Evolutionary conservation across 2,888 invertebrate genomes (phyloP).

Genomic region (Ectropis crepuscularia): DNA sequence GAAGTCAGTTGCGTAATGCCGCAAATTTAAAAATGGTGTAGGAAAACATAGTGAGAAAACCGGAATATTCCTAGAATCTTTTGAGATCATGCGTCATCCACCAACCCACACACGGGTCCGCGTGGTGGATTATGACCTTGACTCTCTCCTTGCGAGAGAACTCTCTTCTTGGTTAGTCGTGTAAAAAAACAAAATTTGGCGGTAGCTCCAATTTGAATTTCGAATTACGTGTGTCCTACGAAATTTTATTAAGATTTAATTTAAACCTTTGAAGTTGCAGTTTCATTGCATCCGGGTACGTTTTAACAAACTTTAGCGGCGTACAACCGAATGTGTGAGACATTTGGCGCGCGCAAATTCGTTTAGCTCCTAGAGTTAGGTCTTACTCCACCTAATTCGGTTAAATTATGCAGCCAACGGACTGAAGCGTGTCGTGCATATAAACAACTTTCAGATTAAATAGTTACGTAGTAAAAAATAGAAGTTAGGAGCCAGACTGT

Average conservation of each 20-base stretch:
- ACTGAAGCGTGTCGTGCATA: conserved; percentile 29
- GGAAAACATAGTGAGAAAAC: no score
- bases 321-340: conserved; percentile 27
- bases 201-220: background rate
- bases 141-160: no score
- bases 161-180: no score
- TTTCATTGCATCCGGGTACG: background rate
- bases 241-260: background rate
- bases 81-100: no score
- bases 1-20: no score
- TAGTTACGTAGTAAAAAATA: conserved; percentile 19
- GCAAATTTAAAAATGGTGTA: no score
- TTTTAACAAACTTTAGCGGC: conserved; percentile 25
- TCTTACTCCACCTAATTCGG: conserved; percentile 32
- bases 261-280: background rate
- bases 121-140: no score
- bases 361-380: conserved; percentile 32
- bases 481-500: conserved; percentile 14
- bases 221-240: background rate
- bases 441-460: conserved; percentile 26
- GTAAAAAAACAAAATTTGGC: no score
- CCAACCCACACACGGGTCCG: no score
- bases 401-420: conserved; percentile 33
- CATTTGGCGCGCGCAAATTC: conserved; percentile 34
- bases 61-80: no score